Evolutionary conservation across 1,140 invertebrate species (phyloP).

Genomic region (Penaeus japonicus): DNA sequence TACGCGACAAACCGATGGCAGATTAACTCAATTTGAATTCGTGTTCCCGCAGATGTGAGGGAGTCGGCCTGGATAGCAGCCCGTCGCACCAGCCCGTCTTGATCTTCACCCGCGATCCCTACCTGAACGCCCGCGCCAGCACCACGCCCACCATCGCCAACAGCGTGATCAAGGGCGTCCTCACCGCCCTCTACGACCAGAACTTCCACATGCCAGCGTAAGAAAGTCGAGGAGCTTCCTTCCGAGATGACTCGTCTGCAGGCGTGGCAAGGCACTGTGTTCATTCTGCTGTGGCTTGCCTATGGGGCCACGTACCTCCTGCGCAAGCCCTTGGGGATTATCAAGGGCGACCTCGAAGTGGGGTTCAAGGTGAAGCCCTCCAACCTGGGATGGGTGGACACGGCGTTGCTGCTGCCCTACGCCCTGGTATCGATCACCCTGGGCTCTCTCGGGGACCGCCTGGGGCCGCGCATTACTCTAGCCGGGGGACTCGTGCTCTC

Average conservation of each 20-base stretch:
- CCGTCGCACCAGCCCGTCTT: slow-evolving; percentile 60
- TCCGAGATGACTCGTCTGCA: neutral
- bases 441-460: slow-evolving; percentile 65
- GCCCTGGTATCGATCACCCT: slow-evolving; percentile 67
- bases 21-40: no score
- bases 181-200: slow-evolving; percentile 47
- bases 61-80: slow-evolving; percentile 28
- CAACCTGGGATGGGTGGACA: slow-evolving; percentile 66
- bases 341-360: slow-evolving; percentile 65
- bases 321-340: slow-evolving; percentile 67
- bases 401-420: slow-evolving; percentile 68
- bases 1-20: no score
- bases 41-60: slow-evolving; percentile 3
- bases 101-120: slow-evolving; percentile 60
- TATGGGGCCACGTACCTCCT: slow-evolving; percentile 67
- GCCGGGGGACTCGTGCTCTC: slow-evolving; percentile 65
- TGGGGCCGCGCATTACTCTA: slow-evolving; percentile 66
- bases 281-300: slow-evolving; percentile 65
- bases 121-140: slow-evolving; percentile 39
- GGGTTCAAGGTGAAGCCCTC: slow-evolving; percentile 63
- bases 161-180: slow-evolving; percentile 28
- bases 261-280: slow-evolving; percentile 62
- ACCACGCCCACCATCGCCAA: slow-evolving; percentile 4
- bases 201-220: slow-evolving; percentile 16
- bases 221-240: neutral